Evolutionary conservation across 2,888 invertebrate genomes (phyloP), one percentile per base, ranked within the genome.

Genomic region (Eueremaeus valkanovi): DNA sequence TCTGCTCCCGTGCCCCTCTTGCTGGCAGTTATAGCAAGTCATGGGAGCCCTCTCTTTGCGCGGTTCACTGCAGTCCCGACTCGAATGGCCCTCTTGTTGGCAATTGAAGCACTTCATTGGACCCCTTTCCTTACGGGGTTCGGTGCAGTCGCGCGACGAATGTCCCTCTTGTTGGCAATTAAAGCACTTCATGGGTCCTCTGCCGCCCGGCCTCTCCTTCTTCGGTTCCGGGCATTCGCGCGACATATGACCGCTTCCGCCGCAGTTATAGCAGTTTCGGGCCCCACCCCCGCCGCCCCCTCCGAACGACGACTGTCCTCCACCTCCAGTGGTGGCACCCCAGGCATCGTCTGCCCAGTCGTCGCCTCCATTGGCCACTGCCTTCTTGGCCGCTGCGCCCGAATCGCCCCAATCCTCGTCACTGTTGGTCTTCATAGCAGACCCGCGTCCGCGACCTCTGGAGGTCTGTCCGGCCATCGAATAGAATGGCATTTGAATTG

Each of bases 241-340:
- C 3, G 78, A 68, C 75, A 79, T 77, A 31, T 80, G 78, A 0
- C 80, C 79, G 9, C 81, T 61, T 79, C 80, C 29, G 40, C 76
- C 78, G 76, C 78, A 80, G 6, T 80, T 79, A 42, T 55, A 72
- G 78, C 80, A 75, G 6, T 18, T 55, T 6, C 55, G 29, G 6
- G n/a, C 31, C 18, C 76, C 72, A 1, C 31, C 18, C 16, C 75
- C 66, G 8, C 75, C 55, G 16, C 76, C 58, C 16, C 29, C 66
- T n/a, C 21, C 1, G 3, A n/a, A n/a, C 36, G 13, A n/a, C 27
- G n/a, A 31, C 45, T 21, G 16, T 18, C 45, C 3, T 11, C 18
- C 40, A 40, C 3, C 45, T 11, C 13, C 18, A 76, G 74, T 9
- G 78, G 58, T 49, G 77, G 78, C 13, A 78, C 77, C n/a, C 78